Percentiles rank a stretch among this genome's conserved stretches.
These are phyloP conservation scores for Limosa lapponica DNA, from an alignment of 2,797 vertebrate genomes.

Conservation along the genomic window DNA sequence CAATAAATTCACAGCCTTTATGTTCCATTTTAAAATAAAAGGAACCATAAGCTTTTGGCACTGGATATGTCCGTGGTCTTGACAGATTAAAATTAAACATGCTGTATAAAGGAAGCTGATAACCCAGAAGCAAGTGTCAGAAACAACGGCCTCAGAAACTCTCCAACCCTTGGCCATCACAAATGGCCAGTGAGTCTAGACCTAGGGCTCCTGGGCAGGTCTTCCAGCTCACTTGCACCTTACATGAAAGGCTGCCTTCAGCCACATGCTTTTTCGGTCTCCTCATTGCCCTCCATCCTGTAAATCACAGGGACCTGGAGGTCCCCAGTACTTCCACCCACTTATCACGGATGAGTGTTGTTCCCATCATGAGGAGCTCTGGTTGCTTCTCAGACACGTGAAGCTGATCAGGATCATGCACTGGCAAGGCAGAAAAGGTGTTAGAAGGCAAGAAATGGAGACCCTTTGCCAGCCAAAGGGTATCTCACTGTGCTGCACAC, in stretches of 20 bases:
- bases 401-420: neutral
- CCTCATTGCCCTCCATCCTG: neutral
- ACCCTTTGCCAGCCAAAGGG: neutral
- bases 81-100: neutral
- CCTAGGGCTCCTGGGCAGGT: neutral
- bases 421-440: neutral
- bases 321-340: neutral
- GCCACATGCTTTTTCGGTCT: neutral
- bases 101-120: neutral
- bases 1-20: neutral
- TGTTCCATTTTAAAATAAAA: neutral
- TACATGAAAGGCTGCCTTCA: neutral
- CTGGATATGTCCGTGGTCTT: neutral
- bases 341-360: neutral
- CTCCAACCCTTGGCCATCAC: neutral
- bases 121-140: neutral
- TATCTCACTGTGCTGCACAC: neutral
- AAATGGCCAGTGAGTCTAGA: accelerated
- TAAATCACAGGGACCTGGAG: neutral
- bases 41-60: neutral
- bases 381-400: accelerated
- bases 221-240: neutral
- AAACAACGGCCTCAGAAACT: neutral
- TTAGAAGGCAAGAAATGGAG: neutral
- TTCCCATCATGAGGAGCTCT: neutral